phyloP scores from a whole-genome alignment of 1,140 invertebrate genomes.

The Leptinotarsa undecemlineata region DNA sequence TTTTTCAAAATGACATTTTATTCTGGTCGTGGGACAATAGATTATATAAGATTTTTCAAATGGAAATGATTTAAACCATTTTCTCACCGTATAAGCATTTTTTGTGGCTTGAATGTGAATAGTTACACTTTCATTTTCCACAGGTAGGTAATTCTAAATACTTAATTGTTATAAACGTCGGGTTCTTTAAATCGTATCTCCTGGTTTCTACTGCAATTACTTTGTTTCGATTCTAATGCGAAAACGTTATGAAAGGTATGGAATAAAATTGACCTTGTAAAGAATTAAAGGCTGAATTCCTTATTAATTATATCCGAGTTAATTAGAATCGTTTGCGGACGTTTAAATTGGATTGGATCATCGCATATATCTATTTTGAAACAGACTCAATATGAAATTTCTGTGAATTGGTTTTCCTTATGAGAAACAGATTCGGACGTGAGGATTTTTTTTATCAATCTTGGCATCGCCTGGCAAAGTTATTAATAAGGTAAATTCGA shows the following conservation, averaged over 20 bases:
- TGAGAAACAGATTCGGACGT: too few species aligned
- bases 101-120: too few species aligned
- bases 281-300: conserved; percentile 3
- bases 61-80: too few species aligned
- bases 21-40: too few species aligned
- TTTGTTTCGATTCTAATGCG: neutral
- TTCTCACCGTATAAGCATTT: too few species aligned
- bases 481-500: too few species aligned
- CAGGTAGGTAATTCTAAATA: neutral
- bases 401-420: too few species aligned
- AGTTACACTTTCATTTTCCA: neutral
- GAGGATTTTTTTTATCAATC: too few species aligned
- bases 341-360: conserved; percentile 5
- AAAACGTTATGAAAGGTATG: conserved; percentile 1
- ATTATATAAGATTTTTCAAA: too few species aligned
- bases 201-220: neutral
- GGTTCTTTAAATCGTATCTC: neutral
- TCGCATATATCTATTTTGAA: neutral
- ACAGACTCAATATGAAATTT: too few species aligned
- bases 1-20: too few species aligned
- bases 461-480: too few species aligned
- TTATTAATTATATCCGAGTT: neutral
- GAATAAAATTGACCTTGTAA: neutral
- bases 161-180: neutral
- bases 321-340: conserved; percentile 1